A percentile compares a stretch with the other conserved stretches of the same genome.
Conservation (phyloP, 1,140 invertebrate genomes). For the Halotydeus destructor region DNA sequence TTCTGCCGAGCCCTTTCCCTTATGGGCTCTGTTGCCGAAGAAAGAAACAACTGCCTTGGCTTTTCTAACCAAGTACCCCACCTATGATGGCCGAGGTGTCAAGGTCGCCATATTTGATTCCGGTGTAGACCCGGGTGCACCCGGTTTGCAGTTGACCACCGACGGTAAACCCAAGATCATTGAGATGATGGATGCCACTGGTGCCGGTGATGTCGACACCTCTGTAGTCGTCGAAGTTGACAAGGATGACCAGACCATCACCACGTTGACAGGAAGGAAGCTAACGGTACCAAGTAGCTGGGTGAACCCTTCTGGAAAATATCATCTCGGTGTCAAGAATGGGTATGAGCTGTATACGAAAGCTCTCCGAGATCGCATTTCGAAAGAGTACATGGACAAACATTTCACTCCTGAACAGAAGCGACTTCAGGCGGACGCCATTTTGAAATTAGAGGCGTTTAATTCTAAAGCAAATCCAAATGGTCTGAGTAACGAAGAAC, state of each 20-base stretch:
- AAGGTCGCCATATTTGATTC: conserved; percentile 91
- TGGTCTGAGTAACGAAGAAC: conserved; percentile 38
- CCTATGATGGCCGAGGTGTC: conserved; percentile 74
- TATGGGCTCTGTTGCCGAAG: conserved; percentile 68
- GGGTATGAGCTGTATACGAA: conserved; percentile 67
- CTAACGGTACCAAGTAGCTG: conserved; percentile 63
- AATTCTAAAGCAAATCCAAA: conserved; percentile 23
- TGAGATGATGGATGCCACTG: conserved; percentile 82
- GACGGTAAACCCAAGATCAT: conserved; percentile 79
- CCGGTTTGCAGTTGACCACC: conserved; percentile 77
- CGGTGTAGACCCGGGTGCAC: conserved; percentile 84
- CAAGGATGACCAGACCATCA: conserved; percentile 49
- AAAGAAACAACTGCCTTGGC: conserved; percentile 73
- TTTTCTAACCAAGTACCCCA: conserved; percentile 73
- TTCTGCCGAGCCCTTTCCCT: conserved; percentile 40
- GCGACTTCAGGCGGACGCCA: conserved; percentile 46
- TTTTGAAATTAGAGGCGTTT: conserved; percentile 38
- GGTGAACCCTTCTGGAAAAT: conserved; percentile 42
- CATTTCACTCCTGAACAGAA: conserved; percentile 67
- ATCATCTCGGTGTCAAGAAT: conserved; percentile 53
- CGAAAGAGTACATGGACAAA: conserved; percentile 56
- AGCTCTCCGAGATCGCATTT: conserved; percentile 55
- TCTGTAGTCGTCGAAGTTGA: conserved; percentile 48
- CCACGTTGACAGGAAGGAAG: conserved; percentile 63
- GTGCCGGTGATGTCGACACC: conserved; percentile 82